A percentile compares a stretch with the other conserved stretches of the same genome.
These are phyloP conservation scores for Leucozona laternaria DNA, from an alignment of 2,888 invertebrate species.

Conservation along the genomic window DNA sequence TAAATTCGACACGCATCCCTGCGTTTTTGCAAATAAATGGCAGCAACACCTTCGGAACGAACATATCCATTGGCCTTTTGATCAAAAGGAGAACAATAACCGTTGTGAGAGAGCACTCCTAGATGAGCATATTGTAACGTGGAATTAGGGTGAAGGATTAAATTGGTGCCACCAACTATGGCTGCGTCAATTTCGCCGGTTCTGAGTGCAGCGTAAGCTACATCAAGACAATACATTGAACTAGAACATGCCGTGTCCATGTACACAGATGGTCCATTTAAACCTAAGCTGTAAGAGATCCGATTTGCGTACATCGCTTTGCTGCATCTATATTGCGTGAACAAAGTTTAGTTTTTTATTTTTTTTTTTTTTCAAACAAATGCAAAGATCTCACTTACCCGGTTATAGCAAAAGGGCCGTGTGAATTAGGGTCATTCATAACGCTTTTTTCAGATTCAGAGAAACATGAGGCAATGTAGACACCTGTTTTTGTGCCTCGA, in stretches of 20 bases:
- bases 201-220: constrained; percentile 89
- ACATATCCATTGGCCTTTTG: constrained; percentile 90
- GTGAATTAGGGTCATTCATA: constrained; percentile 86
- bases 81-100: constrained; percentile 94
- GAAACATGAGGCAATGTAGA: constrained; percentile 88
- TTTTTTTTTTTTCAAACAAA: neutral
- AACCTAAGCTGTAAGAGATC: constrained; percentile 92
- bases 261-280: constrained; percentile 92
- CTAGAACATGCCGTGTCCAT: constrained; percentile 96
- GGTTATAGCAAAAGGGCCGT: constrained; percentile 79
- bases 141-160: constrained; percentile 92
- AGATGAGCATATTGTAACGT: constrained; percentile 91
- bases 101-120: constrained; percentile 91
- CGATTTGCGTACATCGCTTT: constrained; percentile 95
- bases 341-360: constrained; percentile 81
- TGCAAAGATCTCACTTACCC: constrained; percentile 70
- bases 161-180: constrained; percentile 92
- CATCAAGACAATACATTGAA: constrained; percentile 91
- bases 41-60: constrained; percentile 89
- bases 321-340: constrained; percentile 82
- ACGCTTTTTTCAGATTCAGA: constrained; percentile 88
- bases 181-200: constrained; percentile 92
- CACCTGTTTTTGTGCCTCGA: constrained; percentile 87
- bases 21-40: constrained; percentile 88
- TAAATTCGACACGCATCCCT: constrained; percentile 87